Conservation (phyloP, 1,140 invertebrate species). For the Octopus bimaculoides region DNA sequence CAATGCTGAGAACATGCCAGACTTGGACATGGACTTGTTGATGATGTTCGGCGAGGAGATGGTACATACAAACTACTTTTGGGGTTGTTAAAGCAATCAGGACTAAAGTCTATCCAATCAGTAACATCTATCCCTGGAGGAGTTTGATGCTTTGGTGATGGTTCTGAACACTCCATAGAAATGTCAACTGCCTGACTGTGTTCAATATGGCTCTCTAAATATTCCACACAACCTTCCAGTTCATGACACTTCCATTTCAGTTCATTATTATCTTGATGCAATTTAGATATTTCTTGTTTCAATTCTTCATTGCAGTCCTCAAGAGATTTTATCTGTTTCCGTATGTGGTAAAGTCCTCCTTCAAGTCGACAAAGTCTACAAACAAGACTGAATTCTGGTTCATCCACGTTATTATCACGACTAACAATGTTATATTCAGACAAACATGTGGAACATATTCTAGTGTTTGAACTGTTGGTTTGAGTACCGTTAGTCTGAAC, state of each 20-base stretch:
- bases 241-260: conserved; percentile 2
- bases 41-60: neutral
- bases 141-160: neutral
- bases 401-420: neutral
- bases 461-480: no score
- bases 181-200: neutral
- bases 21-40: neutral
- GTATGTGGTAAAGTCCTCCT: neutral
- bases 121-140: neutral
- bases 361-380: neutral
- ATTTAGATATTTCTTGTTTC: neutral
- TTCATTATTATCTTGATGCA: neutral
- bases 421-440: neutral
- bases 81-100: neutral
- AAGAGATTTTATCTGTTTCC: neutral
- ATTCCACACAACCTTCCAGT: conserved; percentile 3
- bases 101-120: neutral
- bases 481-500: no score
- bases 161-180: neutral
- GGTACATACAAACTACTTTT: neutral
- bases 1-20: neutral
- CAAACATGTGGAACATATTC: no score
- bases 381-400: neutral
- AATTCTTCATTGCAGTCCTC: neutral
- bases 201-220: neutral